Evolutionary conservation across 2,797 vertebrate genomes (phyloP).

Genomic region (Chrysocyon brachyurus): DNA sequence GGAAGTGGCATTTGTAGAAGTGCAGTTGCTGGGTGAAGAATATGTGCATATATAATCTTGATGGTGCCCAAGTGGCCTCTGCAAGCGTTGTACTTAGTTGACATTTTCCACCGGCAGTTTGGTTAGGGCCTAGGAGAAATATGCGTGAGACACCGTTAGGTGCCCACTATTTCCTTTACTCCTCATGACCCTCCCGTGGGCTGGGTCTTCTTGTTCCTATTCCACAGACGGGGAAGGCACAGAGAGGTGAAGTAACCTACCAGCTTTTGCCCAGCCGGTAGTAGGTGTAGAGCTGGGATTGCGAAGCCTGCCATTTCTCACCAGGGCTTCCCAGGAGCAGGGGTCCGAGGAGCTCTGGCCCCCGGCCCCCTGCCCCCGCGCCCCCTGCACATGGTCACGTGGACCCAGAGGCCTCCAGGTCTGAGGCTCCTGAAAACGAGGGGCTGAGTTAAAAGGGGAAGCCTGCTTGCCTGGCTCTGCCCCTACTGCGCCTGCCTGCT

Average conservation of each 20-base stretch:
- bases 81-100: background rate
- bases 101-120: background rate
- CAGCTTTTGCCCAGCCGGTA: background rate
- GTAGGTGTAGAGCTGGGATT: background rate
- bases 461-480: background rate
- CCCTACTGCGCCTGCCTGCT: fast-evolving
- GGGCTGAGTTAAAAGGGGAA: background rate
- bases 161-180: background rate
- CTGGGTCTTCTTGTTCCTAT: background rate
- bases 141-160: background rate
- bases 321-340: background rate
- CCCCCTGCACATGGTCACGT: background rate
- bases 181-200: background rate
- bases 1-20: background rate
- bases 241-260: background rate
- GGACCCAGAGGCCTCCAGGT: background rate
- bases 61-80: background rate
- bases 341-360: background rate
- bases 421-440: background rate
- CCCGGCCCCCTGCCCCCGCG: no score
- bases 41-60: background rate
- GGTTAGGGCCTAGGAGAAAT: background rate
- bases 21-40: background rate
- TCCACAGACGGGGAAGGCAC: background rate
- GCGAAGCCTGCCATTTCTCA: background rate